These are phyloP conservation scores for Congeria kusceri DNA, from an alignment of 2,888 invertebrate genomes.

Conservation along the genomic window DNA sequence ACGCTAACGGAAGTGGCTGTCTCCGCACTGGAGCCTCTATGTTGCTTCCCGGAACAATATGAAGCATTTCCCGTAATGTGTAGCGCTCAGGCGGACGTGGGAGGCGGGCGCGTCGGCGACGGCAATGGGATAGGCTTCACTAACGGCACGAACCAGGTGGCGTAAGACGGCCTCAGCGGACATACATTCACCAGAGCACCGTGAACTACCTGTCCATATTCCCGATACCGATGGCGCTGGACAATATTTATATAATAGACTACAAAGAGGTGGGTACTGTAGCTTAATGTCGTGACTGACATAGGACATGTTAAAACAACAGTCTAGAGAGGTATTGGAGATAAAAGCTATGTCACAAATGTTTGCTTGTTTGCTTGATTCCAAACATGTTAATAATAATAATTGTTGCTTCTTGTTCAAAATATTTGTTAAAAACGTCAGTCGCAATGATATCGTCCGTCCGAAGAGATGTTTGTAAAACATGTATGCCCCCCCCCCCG, in stretches of 20 bases:
- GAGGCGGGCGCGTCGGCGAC: background rate
- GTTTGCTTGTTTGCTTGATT: no score
- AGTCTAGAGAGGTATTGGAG: no score
- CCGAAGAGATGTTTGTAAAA: no score
- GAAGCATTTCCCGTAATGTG: slow-evolving; percentile 29
- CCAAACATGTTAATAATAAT: no score
- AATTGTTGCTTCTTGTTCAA: no score
- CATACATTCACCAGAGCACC: slow-evolving; percentile 31
- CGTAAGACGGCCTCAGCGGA: slow-evolving; percentile 37
- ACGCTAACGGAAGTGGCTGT: no score
- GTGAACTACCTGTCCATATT: slow-evolving; percentile 10
- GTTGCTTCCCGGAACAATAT: slow-evolving; percentile 46
- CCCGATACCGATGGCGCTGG: slow-evolving; percentile 18
- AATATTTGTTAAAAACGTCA: no score
- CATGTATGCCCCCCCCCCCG: no score
- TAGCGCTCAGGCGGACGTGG: slow-evolving; percentile 24
- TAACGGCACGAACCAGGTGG: slow-evolving; percentile 36
- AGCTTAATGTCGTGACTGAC: no score
- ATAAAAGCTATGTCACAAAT: no score
- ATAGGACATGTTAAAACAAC: no score
- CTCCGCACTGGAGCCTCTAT: slow-evolving; percentile 6
- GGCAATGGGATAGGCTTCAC: slow-evolving; percentile 33
- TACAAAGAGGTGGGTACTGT: slow-evolving; percentile 23
- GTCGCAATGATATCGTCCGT: no score
- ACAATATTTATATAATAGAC: slow-evolving; percentile 17